Conservation (phyloP, 1,140 invertebrate species). For the Goniozus legneri region DNA sequence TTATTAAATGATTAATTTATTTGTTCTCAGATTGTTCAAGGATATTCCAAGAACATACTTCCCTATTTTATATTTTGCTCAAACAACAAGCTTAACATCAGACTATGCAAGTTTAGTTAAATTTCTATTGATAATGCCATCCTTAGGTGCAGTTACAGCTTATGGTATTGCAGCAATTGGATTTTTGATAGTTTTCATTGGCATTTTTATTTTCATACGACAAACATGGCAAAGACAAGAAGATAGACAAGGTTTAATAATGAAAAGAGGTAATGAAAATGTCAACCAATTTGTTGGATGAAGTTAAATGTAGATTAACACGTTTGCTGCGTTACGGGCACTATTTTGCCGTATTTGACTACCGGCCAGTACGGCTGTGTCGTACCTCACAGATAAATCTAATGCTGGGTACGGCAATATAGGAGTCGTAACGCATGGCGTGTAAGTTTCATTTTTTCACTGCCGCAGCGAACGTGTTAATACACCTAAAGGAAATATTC, state of each 20-base stretch:
- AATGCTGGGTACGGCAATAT: too few relatives aligned
- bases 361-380: too few relatives aligned
- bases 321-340: too few relatives aligned
- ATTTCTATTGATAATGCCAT: constrained; percentile 51
- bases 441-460: too few relatives aligned
- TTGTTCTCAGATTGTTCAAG: constrained; percentile 54
- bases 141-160: constrained; percentile 54
- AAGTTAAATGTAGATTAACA: too few relatives aligned
- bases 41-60: constrained; percentile 58
- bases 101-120: constrained; percentile 59
- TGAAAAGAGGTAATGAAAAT: constrained; percentile 16
- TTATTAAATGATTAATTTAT: constrained; percentile 5
- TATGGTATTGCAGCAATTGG: constrained; percentile 55
- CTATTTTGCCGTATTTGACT: too few relatives aligned
- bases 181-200: constrained; percentile 48
- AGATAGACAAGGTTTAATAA: constrained; percentile 32
- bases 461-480: too few relatives aligned
- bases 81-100: constrained; percentile 61
- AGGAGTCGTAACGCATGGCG: too few relatives aligned
- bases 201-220: constrained; percentile 37
- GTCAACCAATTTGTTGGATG: constrained; percentile 8
- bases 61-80: constrained; percentile 74
- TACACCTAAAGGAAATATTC: too few relatives aligned
- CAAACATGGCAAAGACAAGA: constrained; percentile 26
- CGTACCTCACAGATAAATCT: too few relatives aligned